Conservation (phyloP, 2,797 vertebrate species). For the Morelia viridis region DNA sequence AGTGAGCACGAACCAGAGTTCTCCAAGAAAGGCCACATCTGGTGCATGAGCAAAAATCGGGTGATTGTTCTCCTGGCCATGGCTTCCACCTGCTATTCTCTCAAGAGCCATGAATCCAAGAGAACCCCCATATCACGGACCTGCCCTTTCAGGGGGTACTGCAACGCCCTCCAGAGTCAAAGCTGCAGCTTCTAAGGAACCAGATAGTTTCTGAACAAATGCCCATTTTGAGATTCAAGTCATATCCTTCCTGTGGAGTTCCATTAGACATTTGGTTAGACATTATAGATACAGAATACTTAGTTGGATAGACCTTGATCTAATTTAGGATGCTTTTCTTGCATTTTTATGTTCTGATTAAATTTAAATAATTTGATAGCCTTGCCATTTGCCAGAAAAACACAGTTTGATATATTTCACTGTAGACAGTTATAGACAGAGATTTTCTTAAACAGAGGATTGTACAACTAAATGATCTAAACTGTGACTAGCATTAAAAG, state of each 20-base stretch:
- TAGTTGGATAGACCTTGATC: neutral
- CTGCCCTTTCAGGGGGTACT: neutral
- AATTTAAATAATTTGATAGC: neutral
- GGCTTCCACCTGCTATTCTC: neutral
- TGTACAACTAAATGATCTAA: neutral
- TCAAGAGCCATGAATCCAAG: neutral
- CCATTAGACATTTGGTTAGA: neutral
- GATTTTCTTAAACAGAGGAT: neutral
- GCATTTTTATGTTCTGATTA: neutral
- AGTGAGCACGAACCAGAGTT: neutral
- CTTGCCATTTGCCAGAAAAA: neutral
- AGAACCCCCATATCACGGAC: neutral
- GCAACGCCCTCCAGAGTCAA: neutral
- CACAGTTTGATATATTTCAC: neutral
- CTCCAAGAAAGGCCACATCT: neutral
- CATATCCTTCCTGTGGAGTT: neutral
- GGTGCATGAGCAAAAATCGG: neutral
- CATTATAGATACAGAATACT: neutral
- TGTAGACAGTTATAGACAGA: neutral
- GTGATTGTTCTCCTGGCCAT: neutral
- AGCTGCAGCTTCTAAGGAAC: neutral
- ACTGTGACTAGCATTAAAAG: neutral
- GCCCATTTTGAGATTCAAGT: neutral
- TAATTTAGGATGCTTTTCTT: neutral
- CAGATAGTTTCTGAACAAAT: neutral